Evolutionary conservation across 2,797 vertebrate genomes (phyloP).

Genomic region (Phrynocephalus guinanensis): DNA sequence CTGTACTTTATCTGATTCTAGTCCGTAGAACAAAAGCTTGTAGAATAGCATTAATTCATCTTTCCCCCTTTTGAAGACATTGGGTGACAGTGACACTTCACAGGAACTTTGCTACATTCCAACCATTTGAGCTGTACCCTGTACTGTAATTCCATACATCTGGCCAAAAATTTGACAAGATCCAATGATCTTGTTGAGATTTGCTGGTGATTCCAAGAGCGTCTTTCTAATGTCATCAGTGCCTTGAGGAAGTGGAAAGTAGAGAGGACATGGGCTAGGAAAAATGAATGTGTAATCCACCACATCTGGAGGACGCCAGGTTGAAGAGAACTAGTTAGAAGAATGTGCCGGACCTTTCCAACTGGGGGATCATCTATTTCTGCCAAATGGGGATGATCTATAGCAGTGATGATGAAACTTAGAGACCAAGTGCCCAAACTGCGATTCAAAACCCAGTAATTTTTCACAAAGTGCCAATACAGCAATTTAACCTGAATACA

Average conservation of each 20-base stretch:
- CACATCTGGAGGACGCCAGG: too few species aligned
- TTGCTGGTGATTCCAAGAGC: rapidly evolving
- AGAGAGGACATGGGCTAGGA: too few species aligned
- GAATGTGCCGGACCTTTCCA: not conserved
- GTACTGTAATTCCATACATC: rapidly evolving
- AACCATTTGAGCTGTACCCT: not conserved
- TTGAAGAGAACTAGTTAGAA: too few species aligned
- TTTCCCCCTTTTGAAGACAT: not conserved
- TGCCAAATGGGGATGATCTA: too few species aligned
- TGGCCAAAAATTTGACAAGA: not conserved
- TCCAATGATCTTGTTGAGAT: not conserved
- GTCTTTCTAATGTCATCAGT: not conserved
- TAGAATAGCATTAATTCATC: not conserved
- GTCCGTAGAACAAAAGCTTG: rapidly evolving
- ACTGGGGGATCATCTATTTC: not conserved
- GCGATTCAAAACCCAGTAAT: too few species aligned
- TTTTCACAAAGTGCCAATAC: not conserved
- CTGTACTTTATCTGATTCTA: rapidly evolving
- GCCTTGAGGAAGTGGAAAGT: too few species aligned
- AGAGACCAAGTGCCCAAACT: too few species aligned
- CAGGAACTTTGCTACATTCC: not conserved
- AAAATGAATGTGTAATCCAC: too few species aligned
- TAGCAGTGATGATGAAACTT: too few species aligned
- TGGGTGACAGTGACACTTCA: rapidly evolving
- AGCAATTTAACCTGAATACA: too few species aligned